phyloP scores from a whole-genome alignment of 2,113 vertebrate genomes.

The Xyliphius kryptos region DNA sequence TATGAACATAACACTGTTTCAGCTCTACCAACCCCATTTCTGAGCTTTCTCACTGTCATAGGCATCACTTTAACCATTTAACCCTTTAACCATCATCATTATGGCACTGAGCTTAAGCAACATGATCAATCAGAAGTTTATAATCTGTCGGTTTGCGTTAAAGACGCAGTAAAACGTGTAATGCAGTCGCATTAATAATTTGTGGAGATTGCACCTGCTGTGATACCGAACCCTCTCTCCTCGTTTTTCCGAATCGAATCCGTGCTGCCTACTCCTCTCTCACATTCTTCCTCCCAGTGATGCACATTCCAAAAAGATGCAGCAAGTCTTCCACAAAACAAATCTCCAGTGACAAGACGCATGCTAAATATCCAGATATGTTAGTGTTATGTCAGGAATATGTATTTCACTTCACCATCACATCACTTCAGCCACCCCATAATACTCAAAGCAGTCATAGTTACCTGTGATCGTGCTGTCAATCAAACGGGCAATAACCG shows the following conservation, averaged over 20 bases:
- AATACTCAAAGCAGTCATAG: background rate
- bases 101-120: background rate
- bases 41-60: background rate
- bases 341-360: background rate
- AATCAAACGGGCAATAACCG: conserved; percentile 56
- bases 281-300: background rate
- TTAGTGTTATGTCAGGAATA: background rate
- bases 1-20: background rate
- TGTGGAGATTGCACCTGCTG: conserved; percentile 9
- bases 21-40: background rate
- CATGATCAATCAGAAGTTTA: no score
- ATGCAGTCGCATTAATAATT: conserved; percentile 12
- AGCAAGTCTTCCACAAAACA: background rate
- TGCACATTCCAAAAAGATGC: background rate
- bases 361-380: background rate
- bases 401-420: no score
- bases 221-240: background rate
- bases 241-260: conserved; percentile 2
- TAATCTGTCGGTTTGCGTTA: background rate
- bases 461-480: conserved; percentile 65
- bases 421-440: background rate
- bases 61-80: background rate
- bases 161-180: background rate
- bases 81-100: background rate
- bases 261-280: background rate